Evolutionary conservation across 1,140 invertebrate species (phyloP), one percentile per base, ranked within the genome.

Genomic region (Megalonaias nervosa): DNA sequence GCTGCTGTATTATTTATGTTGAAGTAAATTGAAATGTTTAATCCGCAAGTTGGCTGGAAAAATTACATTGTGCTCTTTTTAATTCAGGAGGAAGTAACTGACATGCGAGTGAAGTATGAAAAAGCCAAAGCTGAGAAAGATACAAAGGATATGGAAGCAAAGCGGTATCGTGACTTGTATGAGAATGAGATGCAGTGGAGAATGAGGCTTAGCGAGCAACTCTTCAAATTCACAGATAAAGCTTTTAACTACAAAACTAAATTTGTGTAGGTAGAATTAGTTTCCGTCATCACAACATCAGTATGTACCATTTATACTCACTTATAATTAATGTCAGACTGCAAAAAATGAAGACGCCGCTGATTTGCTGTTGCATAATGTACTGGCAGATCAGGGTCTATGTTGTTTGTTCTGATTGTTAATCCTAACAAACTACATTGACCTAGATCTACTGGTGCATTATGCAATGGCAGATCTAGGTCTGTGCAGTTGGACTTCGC

Each of bases 111-210:
- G 16, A 82, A 85, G 62, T 87, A 84, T 67, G 84, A 88, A 65
- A 83, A 89, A 71, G 76, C 85, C 0, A 26, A 85, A 14, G 82
- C 86, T 15, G 79, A 87, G 74, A 79, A 77, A 60, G 84, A 88
- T 74, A 88, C 80, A 12, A 82, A 83, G 48, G 87, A 89, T 19
- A 79, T 85, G 73, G 87, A 89, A 66, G 80, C 81, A 2, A 82
- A 80, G 48, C 81, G 85, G 23, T 87, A 80, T 75, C 75, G 81
- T 48, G 86, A 89, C 31, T 79, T 89, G 9, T 89, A 89, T 68
- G 87, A 89, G 68, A 86, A 81, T 56, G 88, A 89, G 75, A 85
- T 87, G 84, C 85, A 86, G 64, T 87, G 85, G 84, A 67, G 86
- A 21, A 83, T 87, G 78, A 78, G 84, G 26, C 75, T 89, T 2